Base-by-base conservation (phyloP, 2,797 vertebrate genomes). In the Sciurus carolinensis region DNA sequence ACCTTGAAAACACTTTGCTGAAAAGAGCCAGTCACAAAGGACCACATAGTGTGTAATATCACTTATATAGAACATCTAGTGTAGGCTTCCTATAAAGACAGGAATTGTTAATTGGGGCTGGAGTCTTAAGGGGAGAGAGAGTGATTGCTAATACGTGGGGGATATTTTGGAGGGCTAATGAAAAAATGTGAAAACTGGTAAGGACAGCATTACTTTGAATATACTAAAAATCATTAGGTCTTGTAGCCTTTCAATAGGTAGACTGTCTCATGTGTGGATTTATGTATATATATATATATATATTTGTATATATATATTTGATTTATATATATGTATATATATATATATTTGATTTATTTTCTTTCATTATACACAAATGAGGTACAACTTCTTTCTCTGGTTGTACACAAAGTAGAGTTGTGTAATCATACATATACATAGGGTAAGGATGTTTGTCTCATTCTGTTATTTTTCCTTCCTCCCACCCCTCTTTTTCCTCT, bases 261-360 rank as follows among this genome's bases (percentile, higher is more conserved):
- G 64, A 59, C 82, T 59, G 33, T 91, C 22, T 93, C 20, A 79
- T 91, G 85, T 50, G 3, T 71, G 44, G 91, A 79, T 88, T 96
- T 39, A 39, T 39, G 39, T 39, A 4, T 39, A 39, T 39, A 39
- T 39, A 39, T 39, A 39, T 39, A 39, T 39, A 39, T 39, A 39
- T 39, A 39, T 39, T 39, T 39, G 39, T 39, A 39, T 39, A 39
- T 39, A 39, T 39, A 39, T 39, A 39, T 39, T 39, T 39, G 39
- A 39, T 39, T 39, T 39, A n/a, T n/a, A n/a, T n/a, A n/a, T n/a
- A n/a, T n/a, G n/a, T n/a, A n/a, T n/a, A 39, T 39, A 39, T 39
- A 39, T 39, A 39, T 39, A 39, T 39, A 39, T 39, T 39, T 39
- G 39, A 39, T 39, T 39, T 39, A 39, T 39, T 39, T 39, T 39